phyloP scores from a whole-genome alignment of 2,888 invertebrate species.

The Eremobia ochroleuca region DNA sequence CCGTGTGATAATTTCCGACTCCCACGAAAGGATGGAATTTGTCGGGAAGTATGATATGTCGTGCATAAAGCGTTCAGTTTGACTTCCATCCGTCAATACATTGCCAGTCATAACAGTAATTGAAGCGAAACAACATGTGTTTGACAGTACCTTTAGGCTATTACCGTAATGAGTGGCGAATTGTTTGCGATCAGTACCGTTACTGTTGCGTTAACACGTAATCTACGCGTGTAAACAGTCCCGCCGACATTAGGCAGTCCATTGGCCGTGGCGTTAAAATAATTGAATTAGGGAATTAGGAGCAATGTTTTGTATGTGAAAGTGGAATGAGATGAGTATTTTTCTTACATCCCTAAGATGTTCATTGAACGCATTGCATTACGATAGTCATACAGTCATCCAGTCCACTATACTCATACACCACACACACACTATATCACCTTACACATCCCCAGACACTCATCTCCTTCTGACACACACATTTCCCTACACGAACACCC shows the following conservation, averaged over 20 bases:
- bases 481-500: too few relatives aligned
- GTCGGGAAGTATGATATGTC: too few relatives aligned
- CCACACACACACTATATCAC: too few relatives aligned
- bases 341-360: neutral
- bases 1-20: neutral
- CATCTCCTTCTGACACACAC: too few relatives aligned
- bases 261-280: constrained; percentile 14
- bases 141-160: constrained; percentile 19
- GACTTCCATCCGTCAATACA: neutral
- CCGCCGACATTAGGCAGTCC: constrained; percentile 31
- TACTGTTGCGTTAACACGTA: constrained; percentile 41
- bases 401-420: too few relatives aligned
- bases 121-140: constrained; percentile 15
- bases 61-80: neutral
- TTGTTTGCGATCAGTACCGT: constrained; percentile 30
- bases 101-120: neutral
- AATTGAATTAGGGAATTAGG: constrained; percentile 15
- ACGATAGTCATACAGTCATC: too few relatives aligned
- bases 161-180: constrained; percentile 33
- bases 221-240: constrained; percentile 36
- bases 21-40: too few relatives aligned
- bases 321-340: neutral
- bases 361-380: neutral
- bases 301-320: neutral
- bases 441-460: too few relatives aligned